phyloP scores from a whole-genome alignment of 2,797 vertebrate species.

The Poeciliopsis paucimaculata region DNA sequence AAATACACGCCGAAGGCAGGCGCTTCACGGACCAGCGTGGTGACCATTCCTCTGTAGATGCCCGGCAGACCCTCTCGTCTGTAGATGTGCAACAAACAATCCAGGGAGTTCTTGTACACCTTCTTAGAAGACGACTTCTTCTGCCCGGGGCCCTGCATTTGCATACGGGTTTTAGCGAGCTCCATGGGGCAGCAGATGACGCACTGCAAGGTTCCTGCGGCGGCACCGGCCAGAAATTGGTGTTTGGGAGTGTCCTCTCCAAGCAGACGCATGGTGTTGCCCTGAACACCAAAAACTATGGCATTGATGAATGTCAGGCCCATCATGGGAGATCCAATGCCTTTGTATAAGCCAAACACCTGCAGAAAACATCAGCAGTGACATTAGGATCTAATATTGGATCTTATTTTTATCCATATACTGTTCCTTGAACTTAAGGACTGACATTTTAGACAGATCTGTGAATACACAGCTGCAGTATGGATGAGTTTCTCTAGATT shows the following conservation, averaged over 20 bases:
- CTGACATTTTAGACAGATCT: too few species aligned
- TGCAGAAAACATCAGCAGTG: constrained; percentile 57
- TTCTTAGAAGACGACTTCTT: constrained; percentile 83
- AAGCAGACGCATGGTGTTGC: constrained; percentile 88
- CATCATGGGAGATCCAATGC: constrained; percentile 98
- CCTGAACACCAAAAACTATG: constrained; percentile 96
- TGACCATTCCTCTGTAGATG: constrained; percentile 92
- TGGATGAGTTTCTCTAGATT: too few species aligned
- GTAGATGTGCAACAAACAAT: constrained; percentile 93
- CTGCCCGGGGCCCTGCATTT: constrained; percentile 92
- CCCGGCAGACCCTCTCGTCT: constrained; percentile 88
- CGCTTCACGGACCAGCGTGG: constrained; percentile 91
- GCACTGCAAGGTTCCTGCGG: constrained; percentile 92
- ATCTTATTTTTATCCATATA: not conserved
- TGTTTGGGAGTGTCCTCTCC: constrained; percentile 89
- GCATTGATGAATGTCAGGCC: constrained; percentile 98
- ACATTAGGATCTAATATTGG: not conserved
- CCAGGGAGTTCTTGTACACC: constrained; percentile 93
- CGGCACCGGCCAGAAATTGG: constrained; percentile 93
- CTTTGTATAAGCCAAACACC: constrained; percentile 94
- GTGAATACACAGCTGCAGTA: too few species aligned
- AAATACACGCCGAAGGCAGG: constrained; percentile 97
- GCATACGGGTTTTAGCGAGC: constrained; percentile 97
- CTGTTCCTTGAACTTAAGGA: not conserved
- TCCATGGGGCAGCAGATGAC: constrained; percentile 98